Conservation (phyloP, 2,888 invertebrate genomes). For the Lepidochitona cinerea region DNA sequence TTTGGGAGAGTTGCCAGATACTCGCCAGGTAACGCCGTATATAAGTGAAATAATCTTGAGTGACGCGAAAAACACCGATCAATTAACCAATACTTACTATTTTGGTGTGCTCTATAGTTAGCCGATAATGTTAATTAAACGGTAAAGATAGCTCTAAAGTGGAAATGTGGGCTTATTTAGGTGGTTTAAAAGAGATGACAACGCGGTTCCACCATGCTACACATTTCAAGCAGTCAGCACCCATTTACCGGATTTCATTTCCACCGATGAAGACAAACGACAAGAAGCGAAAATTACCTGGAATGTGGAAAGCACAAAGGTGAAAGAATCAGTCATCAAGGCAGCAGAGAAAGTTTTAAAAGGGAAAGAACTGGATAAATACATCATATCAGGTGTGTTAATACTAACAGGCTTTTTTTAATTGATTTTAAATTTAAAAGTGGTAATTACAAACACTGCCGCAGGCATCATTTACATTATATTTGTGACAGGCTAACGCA, state of each 20-base stretch:
- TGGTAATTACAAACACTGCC: too few relatives aligned
- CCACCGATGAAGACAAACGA: slow-evolving; percentile 50
- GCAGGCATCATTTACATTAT: too few relatives aligned
- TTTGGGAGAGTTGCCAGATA: neutral
- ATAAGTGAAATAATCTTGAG: neutral
- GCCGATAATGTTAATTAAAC: too few relatives aligned
- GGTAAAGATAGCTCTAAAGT: too few relatives aligned
- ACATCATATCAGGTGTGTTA: slow-evolving; percentile 26
- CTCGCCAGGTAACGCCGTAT: neutral
- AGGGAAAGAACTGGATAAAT: slow-evolving; percentile 15
- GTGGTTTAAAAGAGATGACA: slow-evolving; percentile 81
- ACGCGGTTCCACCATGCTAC: slow-evolving; percentile 84
- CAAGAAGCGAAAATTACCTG: slow-evolving; percentile 71
- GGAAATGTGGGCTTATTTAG: slow-evolving; percentile 41
- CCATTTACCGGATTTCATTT: slow-evolving; percentile 75
- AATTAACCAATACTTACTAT: neutral
- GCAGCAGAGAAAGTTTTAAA: slow-evolving; percentile 52
- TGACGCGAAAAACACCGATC: neutral
- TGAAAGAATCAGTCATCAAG: slow-evolving; percentile 80
- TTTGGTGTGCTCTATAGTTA: neutral
- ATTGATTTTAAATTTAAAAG: too few relatives aligned
- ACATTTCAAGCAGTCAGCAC: slow-evolving; percentile 77
- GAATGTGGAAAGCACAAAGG: slow-evolving; percentile 76
- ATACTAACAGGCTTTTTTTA: neutral
- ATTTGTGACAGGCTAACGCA: neutral